These are phyloP conservation scores for Orgyia antiqua DNA, from an alignment of 2,888 invertebrate species.

Conservation along the genomic window DNA sequence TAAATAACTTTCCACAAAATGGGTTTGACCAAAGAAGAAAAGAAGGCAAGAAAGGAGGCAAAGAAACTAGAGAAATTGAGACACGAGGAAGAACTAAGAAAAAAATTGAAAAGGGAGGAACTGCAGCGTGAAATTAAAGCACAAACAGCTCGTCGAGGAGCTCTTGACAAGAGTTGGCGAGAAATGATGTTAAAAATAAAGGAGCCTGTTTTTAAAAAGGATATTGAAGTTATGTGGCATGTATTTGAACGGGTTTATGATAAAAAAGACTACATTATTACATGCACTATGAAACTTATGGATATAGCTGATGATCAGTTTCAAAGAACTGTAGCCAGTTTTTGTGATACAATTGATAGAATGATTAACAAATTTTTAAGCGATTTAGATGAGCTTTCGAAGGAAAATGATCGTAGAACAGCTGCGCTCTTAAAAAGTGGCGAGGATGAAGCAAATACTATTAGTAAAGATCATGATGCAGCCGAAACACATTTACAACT, in stretches of 20 bases:
- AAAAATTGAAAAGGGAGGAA: constrained; percentile 46
- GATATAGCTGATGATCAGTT: constrained; percentile 81
- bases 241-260: constrained; percentile 74
- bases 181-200: constrained; percentile 62
- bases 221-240: constrained; percentile 62
- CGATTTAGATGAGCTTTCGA: constrained; percentile 50
- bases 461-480: constrained; percentile 45
- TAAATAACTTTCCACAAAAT: constrained; percentile 24
- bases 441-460: constrained; percentile 36
- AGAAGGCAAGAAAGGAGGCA: constrained; percentile 56
- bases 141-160: constrained; percentile 40
- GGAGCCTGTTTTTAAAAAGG: constrained; percentile 57
- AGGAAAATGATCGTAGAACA: constrained; percentile 46
- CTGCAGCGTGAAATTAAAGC: constrained; percentile 54
- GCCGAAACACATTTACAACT: constrained; percentile 66
- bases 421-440: constrained; percentile 38
- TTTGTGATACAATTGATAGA: constrained; percentile 79
- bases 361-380: constrained; percentile 72
- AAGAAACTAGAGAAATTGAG: constrained; percentile 48
- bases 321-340: constrained; percentile 79
- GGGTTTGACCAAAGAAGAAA: constrained; percentile 55
- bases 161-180: constrained; percentile 55
- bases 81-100: constrained; percentile 40
- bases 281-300: constrained; percentile 74
- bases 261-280: constrained; percentile 79